Percentiles rank a stretch among this genome's conserved stretches.
phyloP scores from a whole-genome alignment of 2,113 vertebrate species.

The Vimba vimba region DNA sequence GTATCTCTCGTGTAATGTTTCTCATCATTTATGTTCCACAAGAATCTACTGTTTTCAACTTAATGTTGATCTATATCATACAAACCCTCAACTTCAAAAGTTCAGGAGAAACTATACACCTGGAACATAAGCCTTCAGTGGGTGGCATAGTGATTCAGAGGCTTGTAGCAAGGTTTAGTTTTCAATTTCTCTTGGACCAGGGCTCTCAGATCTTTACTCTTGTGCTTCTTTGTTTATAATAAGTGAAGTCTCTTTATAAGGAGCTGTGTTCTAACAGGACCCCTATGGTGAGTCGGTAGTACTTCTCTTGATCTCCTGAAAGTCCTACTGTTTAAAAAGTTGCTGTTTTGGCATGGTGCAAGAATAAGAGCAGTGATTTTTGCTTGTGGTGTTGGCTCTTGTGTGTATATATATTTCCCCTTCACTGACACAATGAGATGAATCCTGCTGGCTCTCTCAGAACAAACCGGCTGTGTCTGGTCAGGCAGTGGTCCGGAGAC shows the following conservation, averaged over 20 bases:
- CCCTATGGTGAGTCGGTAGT: conserved; percentile 38
- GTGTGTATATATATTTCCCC: conserved; percentile 2
- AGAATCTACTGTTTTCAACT: neutral
- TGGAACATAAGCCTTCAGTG: conserved; percentile 27
- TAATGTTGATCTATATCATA: conserved; percentile 20
- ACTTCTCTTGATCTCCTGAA: conserved; percentile 41
- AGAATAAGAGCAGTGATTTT: conserved; percentile 17
- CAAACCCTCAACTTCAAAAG: conserved; percentile 34
- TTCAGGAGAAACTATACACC: neutral
- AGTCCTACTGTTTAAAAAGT: conserved; percentile 49
- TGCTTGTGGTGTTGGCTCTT: neutral
- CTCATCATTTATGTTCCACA: neutral
- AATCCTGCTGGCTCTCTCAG: conserved; percentile 39
- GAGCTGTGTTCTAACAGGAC: conserved; percentile 42
- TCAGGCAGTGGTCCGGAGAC: conserved; percentile 36
- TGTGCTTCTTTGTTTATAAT: conserved; percentile 51
- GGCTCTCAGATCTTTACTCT: neutral
- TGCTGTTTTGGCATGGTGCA: conserved; percentile 38
- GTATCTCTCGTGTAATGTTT: neutral
- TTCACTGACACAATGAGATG: conserved; percentile 49
- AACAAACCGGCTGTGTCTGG: conserved; percentile 38
- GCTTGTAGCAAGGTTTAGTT: conserved; percentile 26
- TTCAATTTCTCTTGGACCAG: conserved; percentile 39
- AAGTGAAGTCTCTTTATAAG: conserved; percentile 51
- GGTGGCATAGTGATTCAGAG: conserved; percentile 25